Base-by-base conservation (phyloP, 2,113 vertebrate species). In the Aspiorhynchus laticeps region DNA sequence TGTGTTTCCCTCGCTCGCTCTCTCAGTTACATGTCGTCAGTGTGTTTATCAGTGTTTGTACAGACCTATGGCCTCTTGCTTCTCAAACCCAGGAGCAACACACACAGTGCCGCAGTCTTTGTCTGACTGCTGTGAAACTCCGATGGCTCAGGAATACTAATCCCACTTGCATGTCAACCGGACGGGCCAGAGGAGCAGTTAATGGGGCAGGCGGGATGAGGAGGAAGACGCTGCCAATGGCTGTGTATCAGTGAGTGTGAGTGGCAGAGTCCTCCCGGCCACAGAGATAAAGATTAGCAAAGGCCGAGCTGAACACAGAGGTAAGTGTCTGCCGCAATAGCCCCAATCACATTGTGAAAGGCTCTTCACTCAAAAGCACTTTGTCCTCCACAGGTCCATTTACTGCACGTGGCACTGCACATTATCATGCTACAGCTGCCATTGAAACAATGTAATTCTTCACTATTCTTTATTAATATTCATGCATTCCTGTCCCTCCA, bases 1-100 rank as follows among this genome's bases (percentile, higher is more conserved):
- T 43, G 28, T 36, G 31, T 36, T 28, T 21, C 26, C 43, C 36
- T 76, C 8, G 7, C 21, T 15, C 38, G 15, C n/a, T 24, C 26
- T 11, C 51, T 41, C 9, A 5, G 73, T 85, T 79, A 87, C 56
- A 85, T 83, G 87, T 90, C 77, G 85, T 74, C 71, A 85, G 80
- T 83, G 88, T 90, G 88, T 90, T 91, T 92, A 93, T 93, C 92
- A 75, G 86, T 88, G 87, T 91, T 93, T 91, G 90, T 80, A 85
- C 91, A 94, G 93, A 88, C 86, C 77, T 85, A 73, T 61, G 71
- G 74, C 28, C 71, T 59, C 69, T 36, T 48, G 82, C 26, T 46
- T 74, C n/a, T 84, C 77, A 79, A 80, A 56, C 46, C 59, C 59
- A 65, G 17, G 7, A 21, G 51, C 69, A 63, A 36, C 77, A 17